phyloP scores from a whole-genome alignment of 2,113 vertebrate species.

The Thomomys bottae region DNA sequence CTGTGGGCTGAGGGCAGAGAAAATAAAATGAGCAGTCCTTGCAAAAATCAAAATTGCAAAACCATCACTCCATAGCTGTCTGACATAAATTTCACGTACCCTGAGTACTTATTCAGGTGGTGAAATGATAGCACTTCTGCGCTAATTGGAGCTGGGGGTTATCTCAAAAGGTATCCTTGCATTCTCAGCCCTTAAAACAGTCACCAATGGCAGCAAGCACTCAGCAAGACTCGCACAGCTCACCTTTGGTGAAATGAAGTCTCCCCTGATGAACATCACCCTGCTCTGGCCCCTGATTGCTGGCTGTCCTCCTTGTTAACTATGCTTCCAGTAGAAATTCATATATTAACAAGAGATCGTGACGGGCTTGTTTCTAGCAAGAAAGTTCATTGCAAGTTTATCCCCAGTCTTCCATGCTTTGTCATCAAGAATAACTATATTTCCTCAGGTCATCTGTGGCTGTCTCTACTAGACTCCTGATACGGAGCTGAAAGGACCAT shows the following conservation, averaged over 20 bases:
- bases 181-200: background rate
- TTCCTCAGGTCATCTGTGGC: background rate
- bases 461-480: background rate
- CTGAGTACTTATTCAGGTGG: background rate
- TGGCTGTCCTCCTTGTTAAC: background rate
- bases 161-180: background rate
- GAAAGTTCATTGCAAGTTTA: background rate
- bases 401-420: background rate
- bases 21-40: background rate
- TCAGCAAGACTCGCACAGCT: background rate
- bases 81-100: background rate
- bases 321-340: background rate
- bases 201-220: background rate
- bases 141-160: background rate
- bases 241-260: background rate
- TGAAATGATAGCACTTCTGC: background rate
- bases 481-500: background rate
- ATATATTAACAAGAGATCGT: background rate
- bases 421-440: background rate
- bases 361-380: background rate
- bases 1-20: background rate
- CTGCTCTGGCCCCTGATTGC: background rate
- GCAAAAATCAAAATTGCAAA: background rate
- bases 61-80: background rate
- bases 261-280: background rate